Evolutionary conservation across 2,888 invertebrate genomes (phyloP).

Genomic region (Synergus gifuensis): DNA sequence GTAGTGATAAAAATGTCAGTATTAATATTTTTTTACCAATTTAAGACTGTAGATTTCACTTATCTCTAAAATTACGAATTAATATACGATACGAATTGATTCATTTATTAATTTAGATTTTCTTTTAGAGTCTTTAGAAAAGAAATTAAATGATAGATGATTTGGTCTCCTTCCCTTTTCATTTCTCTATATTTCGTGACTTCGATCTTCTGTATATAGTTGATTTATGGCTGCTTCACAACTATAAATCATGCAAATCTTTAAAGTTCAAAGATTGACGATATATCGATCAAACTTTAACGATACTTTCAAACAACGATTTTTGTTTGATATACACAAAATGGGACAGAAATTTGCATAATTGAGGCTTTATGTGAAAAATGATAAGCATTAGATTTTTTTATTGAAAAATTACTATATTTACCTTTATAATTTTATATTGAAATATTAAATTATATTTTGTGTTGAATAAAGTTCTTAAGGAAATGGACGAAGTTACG

Average conservation of each 20-base stretch:
- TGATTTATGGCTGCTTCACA: not conserved
- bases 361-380: not conserved
- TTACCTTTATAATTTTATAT: no score
- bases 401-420: no score
- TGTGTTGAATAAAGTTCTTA: not conserved
- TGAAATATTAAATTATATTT: not conserved
- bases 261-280: not conserved
- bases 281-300: not conserved
- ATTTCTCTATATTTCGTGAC: not conserved
- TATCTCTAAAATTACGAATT: not conserved
- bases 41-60: not conserved
- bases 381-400: no score
- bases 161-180: not conserved
- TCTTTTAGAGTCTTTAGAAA: not conserved
- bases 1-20: not conserved
- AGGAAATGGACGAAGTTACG: not conserved
- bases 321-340: not conserved
- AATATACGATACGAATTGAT: no score
- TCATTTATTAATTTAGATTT: not conserved
- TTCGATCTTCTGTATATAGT: not conserved
- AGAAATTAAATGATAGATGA: not conserved
- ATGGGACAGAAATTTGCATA: not conserved
- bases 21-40: not conserved
- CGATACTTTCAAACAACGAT: not conserved
- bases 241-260: not conserved